Evolutionary conservation across 2,797 vertebrate genomes (phyloP), one percentile per base, ranked within the genome.

Genomic region (Enteromius trimaculatus): DNA sequence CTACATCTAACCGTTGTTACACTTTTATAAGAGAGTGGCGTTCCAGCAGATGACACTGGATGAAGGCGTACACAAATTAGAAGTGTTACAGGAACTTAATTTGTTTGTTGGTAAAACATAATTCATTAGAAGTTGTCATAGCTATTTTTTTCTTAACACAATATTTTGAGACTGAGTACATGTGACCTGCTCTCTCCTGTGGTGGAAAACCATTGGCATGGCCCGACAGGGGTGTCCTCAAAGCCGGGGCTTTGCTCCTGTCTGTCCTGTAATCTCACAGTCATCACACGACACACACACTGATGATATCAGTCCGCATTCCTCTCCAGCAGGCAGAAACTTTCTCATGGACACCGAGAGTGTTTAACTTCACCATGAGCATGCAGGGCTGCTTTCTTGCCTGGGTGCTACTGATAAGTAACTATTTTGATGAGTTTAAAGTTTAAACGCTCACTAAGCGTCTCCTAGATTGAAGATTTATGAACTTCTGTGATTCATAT

Each of bases 181-280:
- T 53, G 34, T 34, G 19, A 74, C 71, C 19, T 74, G 55, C 9
- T 4, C 16, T 77, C 23, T 13, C 3, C 26, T 64, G 26, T 31
- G 26, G 65, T 71, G 31, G 44, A 29, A 66, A 68, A 66, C 64
- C 39, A 66, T 74, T 58, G 71, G 49, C 39, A 60, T 76, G 72
- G 75, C 47, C 60, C 42, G 19, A 71, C 37, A 37, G 51, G 23
- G 9, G 49, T 39, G 77, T 80, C 66, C 74, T 88, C 81, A 82
- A 79, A 78, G 82, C 81, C 80, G 80, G 76, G 58, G 72, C 87
- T 88, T 84, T 84, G 70, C 79, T 89, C 3, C 70, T 9, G 70
- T 84, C 82, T 87, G 84, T 66, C 47, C 77, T 44, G 29, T 91
- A 89, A 90, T 92, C 90, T 88, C 75, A 71, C 80, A 84, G 85